Percentiles rank a stretch among this genome's conserved stretches.
Evolutionary conservation across 2,888 invertebrate genomes (phyloP).

Genomic region (Phyllotreta striolata): DNA sequence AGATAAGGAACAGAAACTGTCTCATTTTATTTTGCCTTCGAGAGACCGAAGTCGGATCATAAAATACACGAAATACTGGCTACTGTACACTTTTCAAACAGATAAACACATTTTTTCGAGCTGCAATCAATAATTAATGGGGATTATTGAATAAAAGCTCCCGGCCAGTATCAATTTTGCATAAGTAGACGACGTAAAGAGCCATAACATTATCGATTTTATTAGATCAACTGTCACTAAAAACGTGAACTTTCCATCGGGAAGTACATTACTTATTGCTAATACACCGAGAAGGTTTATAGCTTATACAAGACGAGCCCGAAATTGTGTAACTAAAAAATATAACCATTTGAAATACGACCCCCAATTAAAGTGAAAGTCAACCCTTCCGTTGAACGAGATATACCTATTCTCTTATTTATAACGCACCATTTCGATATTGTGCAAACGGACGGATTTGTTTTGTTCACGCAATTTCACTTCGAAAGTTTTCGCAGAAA

Average conservation of each 20-base stretch:
- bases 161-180: constrained; percentile 33
- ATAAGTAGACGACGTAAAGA: constrained; percentile 27
- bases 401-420: constrained; percentile 1
- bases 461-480: constrained; percentile 35
- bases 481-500: constrained; percentile 27
- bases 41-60: constrained; percentile 55
- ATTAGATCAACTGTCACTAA: constrained; percentile 20
- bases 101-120: constrained; percentile 45
- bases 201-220: constrained; percentile 34
- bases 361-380: constrained; percentile 36
- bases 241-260: constrained; percentile 1
- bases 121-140: constrained; percentile 41
- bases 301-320: no score
- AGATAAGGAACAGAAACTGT: constrained; percentile 49
- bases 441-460: constrained; percentile 22
- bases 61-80: constrained; percentile 59
- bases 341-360: constrained; percentile 8
- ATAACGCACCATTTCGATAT: constrained; percentile 25
- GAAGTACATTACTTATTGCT: no score
- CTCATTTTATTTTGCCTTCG: constrained; percentile 51
- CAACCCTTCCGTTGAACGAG: constrained; percentile 24
- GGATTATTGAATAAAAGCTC: constrained; percentile 33
- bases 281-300: no score
- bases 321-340: no score
- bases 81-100: constrained; percentile 50